phyloP scores from a whole-genome alignment of 1,140 invertebrate genomes.

The Aphis gossypii region DNA sequence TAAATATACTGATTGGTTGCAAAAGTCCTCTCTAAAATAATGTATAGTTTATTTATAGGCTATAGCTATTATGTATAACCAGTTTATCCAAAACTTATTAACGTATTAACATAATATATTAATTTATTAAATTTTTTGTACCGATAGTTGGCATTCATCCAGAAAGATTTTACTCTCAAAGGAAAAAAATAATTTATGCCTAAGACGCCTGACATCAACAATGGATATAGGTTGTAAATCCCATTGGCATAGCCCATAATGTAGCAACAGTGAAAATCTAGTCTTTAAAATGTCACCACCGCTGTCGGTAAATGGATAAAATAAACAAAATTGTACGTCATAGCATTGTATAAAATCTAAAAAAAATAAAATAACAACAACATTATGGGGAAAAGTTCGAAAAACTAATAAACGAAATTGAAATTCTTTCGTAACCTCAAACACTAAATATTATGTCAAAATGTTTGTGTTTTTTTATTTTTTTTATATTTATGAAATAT shows the following conservation, averaged over 20 bases:
- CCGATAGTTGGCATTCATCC: neutral
- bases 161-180: no score
- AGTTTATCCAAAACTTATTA: no score
- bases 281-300: neutral
- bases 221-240: neutral
- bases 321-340: neutral
- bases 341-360: neutral
- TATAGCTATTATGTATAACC: no score
- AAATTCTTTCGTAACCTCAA: conserved; percentile 26
- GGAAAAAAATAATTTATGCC: neutral
- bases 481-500: neutral
- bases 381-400: neutral
- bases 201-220: neutral
- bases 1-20: no score
- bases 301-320: neutral
- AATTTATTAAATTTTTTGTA: no score
- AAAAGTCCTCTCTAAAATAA: no score
- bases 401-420: conserved; percentile 41
- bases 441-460: conserved; percentile 15
- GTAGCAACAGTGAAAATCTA: neutral
- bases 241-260: neutral
- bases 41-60: no score
- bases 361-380: conserved; percentile 6
- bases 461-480: neutral
- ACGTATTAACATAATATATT: no score